Percentiles rank a stretch among this genome's conserved stretches.
These are phyloP conservation scores for Cataglyphis albicans DNA, from an alignment of 2,888 invertebrate genomes.

Conservation along the genomic window DNA sequence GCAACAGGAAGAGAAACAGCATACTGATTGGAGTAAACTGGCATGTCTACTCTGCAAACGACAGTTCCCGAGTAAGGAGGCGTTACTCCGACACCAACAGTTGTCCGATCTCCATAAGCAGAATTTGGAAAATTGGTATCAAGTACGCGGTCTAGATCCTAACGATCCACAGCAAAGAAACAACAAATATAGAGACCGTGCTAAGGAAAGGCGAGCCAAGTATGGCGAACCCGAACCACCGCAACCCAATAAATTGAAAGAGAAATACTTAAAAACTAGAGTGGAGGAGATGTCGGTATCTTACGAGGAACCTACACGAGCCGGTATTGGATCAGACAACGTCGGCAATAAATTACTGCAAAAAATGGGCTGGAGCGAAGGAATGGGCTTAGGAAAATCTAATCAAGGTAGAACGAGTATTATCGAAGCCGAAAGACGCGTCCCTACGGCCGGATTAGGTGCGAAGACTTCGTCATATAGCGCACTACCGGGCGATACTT, in stretches of 20 bases:
- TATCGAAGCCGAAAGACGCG: conserved; percentile 90
- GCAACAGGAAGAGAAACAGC: conserved; percentile 86
- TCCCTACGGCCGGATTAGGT: conserved; percentile 94
- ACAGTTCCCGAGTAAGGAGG: conserved; percentile 96
- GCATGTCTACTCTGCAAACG: conserved; percentile 98
- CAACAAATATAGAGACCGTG: conserved; percentile 94
- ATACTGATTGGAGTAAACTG: conserved; percentile 94
- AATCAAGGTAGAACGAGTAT: conserved; percentile 98
- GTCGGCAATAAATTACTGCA: conserved; percentile 98
- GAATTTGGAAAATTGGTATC: conserved; percentile 89
- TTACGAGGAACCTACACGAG: conserved; percentile 88
- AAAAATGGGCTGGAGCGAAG: conserved; percentile 99
- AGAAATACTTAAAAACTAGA: conserved; percentile 90
- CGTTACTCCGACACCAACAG: conserved; percentile 95
- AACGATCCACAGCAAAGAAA: conserved; percentile 86
- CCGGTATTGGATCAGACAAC: conserved; percentile 94
- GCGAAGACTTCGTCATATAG: conserved; percentile 92
- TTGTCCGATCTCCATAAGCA: conserved; percentile 98
- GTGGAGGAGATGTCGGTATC: conserved; percentile 85
- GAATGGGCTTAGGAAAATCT: conserved; percentile 96
- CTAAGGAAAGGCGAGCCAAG: conserved; percentile 97
- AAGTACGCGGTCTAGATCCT: conserved; percentile 85
- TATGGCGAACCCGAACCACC: conserved; percentile 96
- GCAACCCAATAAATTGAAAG: conserved; percentile 91
- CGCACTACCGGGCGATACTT: conserved; percentile 93